Conservation (phyloP, 2,113 vertebrate species). For the Heterotis niloticus region DNA sequence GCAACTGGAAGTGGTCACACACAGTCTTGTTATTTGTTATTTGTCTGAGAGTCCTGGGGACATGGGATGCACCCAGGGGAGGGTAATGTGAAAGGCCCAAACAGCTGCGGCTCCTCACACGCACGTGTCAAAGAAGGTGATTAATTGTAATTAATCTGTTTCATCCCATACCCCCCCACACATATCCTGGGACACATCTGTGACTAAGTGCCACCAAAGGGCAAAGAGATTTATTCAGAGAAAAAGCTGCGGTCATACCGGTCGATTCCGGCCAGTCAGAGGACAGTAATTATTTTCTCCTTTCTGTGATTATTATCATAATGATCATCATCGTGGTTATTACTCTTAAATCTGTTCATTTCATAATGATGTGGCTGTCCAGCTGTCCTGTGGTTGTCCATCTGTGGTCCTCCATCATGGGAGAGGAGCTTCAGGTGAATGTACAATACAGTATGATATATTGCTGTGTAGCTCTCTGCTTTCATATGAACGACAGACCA, state of each 20-base stretch:
- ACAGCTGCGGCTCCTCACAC: too few species aligned
- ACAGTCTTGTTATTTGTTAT: background rate
- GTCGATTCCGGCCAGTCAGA: background rate
- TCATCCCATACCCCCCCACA: constrained; percentile 46
- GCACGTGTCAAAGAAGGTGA: constrained; percentile 35
- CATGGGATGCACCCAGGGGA: too few species aligned
- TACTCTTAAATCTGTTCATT: background rate
- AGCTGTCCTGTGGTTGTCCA: background rate
- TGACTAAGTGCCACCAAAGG: constrained; percentile 45
- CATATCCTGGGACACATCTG: constrained; percentile 60
- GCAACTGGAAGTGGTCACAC: too few species aligned
- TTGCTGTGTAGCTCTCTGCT: too few species aligned
- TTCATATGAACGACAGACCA: too few species aligned
- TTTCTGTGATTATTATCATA: background rate
- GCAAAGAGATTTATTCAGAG: background rate
- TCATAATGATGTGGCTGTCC: background rate
- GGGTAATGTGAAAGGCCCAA: too few species aligned
- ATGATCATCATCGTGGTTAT: background rate
- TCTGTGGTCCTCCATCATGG: background rate
- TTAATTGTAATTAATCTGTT: constrained; percentile 67
- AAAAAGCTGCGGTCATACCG: too few species aligned
- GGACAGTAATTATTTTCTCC: background rate
- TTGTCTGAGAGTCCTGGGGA: background rate
- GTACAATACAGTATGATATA: too few species aligned
- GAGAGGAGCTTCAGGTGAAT: background rate